Conservation (phyloP, 2,113 vertebrate species). For the Zonotrichia leucophrys region DNA sequence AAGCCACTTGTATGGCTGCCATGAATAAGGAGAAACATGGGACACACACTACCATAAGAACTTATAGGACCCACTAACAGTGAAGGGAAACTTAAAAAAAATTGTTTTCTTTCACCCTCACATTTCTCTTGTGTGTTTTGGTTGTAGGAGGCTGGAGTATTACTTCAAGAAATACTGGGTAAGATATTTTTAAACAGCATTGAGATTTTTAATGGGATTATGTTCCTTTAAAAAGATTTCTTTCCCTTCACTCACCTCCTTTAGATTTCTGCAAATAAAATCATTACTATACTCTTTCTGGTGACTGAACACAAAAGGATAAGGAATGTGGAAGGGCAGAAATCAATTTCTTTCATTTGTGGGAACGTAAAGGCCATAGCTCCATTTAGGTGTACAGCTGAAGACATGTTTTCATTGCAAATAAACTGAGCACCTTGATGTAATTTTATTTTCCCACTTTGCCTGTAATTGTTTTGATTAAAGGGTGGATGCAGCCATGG, state of each 20-base stretch:
- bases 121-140: not conserved
- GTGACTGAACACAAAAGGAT: not conserved
- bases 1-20: not conserved
- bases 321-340: not conserved
- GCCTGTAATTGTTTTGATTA: not conserved
- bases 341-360: not conserved
- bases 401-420: not conserved
- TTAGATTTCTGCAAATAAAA: constrained; percentile 11
- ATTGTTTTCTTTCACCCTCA: not conserved
- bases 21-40: not conserved
- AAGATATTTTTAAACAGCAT: not conserved
- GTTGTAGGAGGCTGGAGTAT: not conserved
- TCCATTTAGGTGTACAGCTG: not conserved
- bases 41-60: not conserved
- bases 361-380: not conserved
- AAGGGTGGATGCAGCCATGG: not conserved
- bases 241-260: not conserved
- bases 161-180: not conserved
- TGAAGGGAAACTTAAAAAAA: not conserved
- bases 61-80: not conserved
- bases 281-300: not conserved
- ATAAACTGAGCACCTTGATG: not conserved
- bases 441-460: not conserved
- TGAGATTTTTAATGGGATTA: not conserved
- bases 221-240: not conserved